Conservation (phyloP, 2,797 vertebrate genomes). For the Pagetopsis macropterus region DNA sequence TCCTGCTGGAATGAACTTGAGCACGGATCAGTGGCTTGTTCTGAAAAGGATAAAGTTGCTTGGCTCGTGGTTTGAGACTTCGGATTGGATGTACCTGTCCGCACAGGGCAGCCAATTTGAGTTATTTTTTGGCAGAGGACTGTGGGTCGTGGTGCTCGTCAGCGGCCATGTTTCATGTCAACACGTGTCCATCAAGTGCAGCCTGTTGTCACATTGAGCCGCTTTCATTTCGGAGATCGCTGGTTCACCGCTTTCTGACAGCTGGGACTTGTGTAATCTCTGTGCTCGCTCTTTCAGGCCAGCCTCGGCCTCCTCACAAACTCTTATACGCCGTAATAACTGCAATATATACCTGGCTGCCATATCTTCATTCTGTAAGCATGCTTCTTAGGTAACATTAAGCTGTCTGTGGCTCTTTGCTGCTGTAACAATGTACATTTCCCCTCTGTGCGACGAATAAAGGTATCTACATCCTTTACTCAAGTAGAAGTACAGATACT, state of each 20-base stretch:
- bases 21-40: conserved; percentile 31
- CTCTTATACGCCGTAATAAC: neutral
- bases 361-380: too few species aligned
- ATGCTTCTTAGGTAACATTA: too few species aligned
- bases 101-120: conserved; percentile 65
- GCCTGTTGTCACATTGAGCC: conserved; percentile 67
- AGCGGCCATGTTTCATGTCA: conserved; percentile 66
- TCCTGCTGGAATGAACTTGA: conserved; percentile 37
- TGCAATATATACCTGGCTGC: too few species aligned
- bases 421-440: too few species aligned
- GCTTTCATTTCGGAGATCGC: conserved; percentile 77
- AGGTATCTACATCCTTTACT: too few species aligned
- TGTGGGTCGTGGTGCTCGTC: conserved; percentile 59
- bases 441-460: too few species aligned
- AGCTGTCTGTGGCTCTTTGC: too few species aligned
- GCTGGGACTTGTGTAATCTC: conserved; percentile 81
- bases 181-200: conserved; percentile 72
- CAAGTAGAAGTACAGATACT: too few species aligned
- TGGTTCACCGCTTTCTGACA: conserved; percentile 76
- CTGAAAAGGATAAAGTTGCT: conserved; percentile 51
- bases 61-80: conserved; percentile 32
- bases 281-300: conserved; percentile 74
- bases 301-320: conserved; percentile 62
- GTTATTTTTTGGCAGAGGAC: conserved; percentile 31
- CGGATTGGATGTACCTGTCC: conserved; percentile 32